phyloP scores from a whole-genome alignment of 2,888 invertebrate genomes.

The Apocheima hispidaria region DNA sequence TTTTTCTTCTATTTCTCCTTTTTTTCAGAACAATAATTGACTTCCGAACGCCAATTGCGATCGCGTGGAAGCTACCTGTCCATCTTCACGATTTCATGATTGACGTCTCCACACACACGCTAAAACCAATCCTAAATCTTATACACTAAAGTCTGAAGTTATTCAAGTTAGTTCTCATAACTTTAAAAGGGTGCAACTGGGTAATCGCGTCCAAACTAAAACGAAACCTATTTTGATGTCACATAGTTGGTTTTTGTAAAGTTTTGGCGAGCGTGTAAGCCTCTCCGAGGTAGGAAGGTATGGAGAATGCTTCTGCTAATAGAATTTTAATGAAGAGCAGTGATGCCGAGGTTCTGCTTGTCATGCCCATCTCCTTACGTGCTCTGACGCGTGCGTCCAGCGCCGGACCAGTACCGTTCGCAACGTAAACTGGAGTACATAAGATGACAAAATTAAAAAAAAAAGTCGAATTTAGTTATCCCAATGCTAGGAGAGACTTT shows the following conservation, averaged over 20 bases:
- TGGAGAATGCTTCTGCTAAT: constrained; percentile 84
- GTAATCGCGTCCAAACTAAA: constrained; percentile 18
- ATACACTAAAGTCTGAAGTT: constrained; percentile 11
- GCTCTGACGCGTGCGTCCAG: constrained; percentile 69
- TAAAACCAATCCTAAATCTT: constrained; percentile 49
- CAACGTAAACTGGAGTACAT: constrained; percentile 48
- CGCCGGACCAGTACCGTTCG: constrained; percentile 53
- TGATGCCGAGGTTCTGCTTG: constrained; percentile 79
- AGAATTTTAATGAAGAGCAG: constrained; percentile 86
- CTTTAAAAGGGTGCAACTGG: constrained; percentile 29
- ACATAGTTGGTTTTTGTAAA: constrained; percentile 48
- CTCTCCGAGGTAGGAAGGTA: constrained; percentile 41
- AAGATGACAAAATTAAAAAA: no score
- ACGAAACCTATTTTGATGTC: rapidly evolving
- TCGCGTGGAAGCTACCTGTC: constrained; percentile 65
- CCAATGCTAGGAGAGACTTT: no score
- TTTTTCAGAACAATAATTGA: constrained; percentile 63
- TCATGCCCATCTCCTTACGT: constrained; percentile 83
- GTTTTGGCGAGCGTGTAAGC: constrained; percentile 25
- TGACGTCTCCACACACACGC: constrained; percentile 45
- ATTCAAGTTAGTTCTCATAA: not conserved
- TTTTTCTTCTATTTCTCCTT: constrained; percentile 34
- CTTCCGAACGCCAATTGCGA: constrained; percentile 72
- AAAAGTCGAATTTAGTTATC: no score
- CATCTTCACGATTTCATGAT: constrained; percentile 63